phyloP scores from a whole-genome alignment of 2,113 vertebrate species.

The Leiothrix lutea region DNA sequence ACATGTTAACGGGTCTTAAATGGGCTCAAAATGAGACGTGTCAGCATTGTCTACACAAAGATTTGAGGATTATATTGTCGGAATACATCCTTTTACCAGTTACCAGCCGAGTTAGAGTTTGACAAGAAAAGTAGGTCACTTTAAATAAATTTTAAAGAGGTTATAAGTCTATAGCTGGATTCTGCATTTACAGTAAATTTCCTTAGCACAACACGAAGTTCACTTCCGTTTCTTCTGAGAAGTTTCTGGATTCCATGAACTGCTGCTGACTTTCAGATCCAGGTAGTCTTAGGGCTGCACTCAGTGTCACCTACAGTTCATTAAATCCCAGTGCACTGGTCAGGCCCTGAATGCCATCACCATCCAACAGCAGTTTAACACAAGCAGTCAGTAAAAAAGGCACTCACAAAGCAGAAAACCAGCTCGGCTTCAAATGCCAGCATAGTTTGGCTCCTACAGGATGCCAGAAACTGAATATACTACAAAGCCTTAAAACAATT shows the following conservation, averaged over 20 bases:
- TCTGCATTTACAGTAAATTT: not conserved
- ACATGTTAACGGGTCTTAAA: constrained; percentile 51
- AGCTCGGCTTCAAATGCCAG: not conserved
- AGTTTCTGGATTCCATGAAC: not conserved
- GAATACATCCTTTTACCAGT: constrained; percentile 13
- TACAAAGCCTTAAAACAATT: not conserved
- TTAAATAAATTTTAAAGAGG: not conserved
- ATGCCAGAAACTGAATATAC: not conserved
- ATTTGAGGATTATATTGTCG: constrained; percentile 7
- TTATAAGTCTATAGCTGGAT: not conserved
- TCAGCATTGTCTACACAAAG: constrained; percentile 50
- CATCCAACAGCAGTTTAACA: not conserved
- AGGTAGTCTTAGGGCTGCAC: not conserved
- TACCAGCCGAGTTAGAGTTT: not conserved
- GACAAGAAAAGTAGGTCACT: constrained; percentile 23
- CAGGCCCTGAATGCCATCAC: not conserved
- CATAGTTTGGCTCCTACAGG: not conserved
- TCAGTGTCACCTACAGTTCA: not conserved
- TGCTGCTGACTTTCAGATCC: not conserved
- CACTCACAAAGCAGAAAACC: not conserved
- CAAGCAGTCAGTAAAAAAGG: not conserved
- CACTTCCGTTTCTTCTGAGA: not conserved
- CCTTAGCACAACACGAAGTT: not conserved
- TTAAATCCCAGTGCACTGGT: not conserved
- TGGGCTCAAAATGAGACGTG: constrained; percentile 28